Evolutionary conservation across 53 echinoderm and acorn worm species (phyloP).

Genomic region (Crossaster papposus): DNA sequence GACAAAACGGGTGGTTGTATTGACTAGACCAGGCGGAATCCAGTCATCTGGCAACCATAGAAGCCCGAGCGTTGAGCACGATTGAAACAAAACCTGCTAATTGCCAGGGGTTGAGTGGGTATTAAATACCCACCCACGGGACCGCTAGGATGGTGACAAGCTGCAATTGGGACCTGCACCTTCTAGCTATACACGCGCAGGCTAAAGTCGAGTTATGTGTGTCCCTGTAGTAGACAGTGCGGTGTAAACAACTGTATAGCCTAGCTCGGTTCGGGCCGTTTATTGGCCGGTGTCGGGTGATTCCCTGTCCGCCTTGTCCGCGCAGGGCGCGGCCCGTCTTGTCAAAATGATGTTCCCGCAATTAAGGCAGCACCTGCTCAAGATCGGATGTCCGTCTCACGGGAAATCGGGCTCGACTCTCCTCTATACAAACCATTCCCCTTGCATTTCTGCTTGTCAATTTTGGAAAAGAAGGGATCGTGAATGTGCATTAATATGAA

Average conservation of each 20-base stretch:
- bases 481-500: neutral
- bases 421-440: neutral
- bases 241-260: slow-evolving; percentile 5
- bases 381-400: neutral
- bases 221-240: neutral
- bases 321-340: neutral
- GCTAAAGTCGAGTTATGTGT: neutral
- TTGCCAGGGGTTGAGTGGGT: neutral
- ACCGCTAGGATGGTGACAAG: no score
- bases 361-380: slow-evolving; percentile 26
- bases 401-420: neutral
- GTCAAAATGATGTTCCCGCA: slow-evolving; percentile 11
- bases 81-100: neutral
- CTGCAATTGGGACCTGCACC: no score
- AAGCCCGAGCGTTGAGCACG: neutral
- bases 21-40: no score
- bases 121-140: no score
- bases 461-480: neutral
- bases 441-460: neutral
- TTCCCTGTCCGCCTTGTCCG: neutral
- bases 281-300: slow-evolving; percentile 16
- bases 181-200: neutral
- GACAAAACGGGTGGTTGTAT: no score
- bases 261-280: neutral
- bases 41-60: no score